Evolutionary conservation across 64 coral and sea anemone genomes (phyloP).

Genomic region (Montipora efflorescens): DNA sequence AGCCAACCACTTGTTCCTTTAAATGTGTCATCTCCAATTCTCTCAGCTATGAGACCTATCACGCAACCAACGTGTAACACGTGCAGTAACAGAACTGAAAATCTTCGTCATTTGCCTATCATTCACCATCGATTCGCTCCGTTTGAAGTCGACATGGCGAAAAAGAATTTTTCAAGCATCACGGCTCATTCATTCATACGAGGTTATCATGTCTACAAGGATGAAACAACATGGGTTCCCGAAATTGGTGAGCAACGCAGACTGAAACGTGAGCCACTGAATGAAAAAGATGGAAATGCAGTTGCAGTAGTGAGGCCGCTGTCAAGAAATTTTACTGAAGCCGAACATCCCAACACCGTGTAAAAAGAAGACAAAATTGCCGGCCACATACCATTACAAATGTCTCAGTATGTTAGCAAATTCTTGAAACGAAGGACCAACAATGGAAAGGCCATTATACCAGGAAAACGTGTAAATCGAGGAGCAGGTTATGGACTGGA

Average conservation of each 20-base stretch:
- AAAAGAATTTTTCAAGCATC: slow-evolving; percentile 8
- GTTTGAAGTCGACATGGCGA: not conserved
- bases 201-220: slow-evolving; percentile 21
- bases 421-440: slow-evolving; percentile 10
- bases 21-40: slow-evolving; percentile 31
- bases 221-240: slow-evolving; percentile 21
- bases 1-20: not conserved
- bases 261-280: slow-evolving; percentile 43
- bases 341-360: slow-evolving; percentile 18
- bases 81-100: no score
- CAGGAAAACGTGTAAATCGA: slow-evolving; percentile 9
- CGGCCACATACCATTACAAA: slow-evolving; percentile 5
- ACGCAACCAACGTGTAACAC: no score
- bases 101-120: no score
- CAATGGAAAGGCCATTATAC: slow-evolving; percentile 10
- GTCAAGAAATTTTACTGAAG: not conserved
- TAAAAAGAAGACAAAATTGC: not conserved
- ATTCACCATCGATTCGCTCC: not conserved
- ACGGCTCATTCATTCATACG: slow-evolving; percentile 18
- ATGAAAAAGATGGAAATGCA: slow-evolving; percentile 29
- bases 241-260: not conserved
- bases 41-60: slow-evolving; percentile 33
- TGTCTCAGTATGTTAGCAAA: not conserved
- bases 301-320: slow-evolving; percentile 12
- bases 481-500: slow-evolving; percentile 30